Evolutionary conservation across 2,888 invertebrate genomes (phyloP), one percentile per base, ranked within the genome.

Genomic region (Acholoe squamosa): DNA sequence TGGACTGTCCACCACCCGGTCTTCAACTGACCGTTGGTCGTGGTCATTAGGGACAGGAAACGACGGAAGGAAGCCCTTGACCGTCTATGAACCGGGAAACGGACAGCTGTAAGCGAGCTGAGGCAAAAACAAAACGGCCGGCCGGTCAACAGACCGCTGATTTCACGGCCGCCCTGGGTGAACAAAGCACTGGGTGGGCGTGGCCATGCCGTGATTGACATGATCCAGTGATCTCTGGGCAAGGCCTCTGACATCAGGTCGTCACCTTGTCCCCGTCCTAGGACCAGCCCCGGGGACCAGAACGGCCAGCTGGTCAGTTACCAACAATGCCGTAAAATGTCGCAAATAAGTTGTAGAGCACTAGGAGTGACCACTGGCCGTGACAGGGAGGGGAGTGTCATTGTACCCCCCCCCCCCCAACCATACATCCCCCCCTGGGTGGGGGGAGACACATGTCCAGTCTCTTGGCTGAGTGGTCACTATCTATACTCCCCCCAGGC

Each of bases 331-430:
- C 56, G 86, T 86, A 86, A 86, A 86, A 86, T 86, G 56, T 86
- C 54, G 86, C 86, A 86, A 86, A 86, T 86, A 86, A 86, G 86
- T 86, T 86, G 86, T 86, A 80, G 80, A 16, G n/a, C 43, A 80
- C 80, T 34, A 43, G 22, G 80, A 80, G 34, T 80, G 80, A 43
- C 80, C 80, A 43, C 16, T 43, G 80, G 80, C 80, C 80, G n/a
- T 80, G 80, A 43, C 80, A 33, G 43, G 80, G 25, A n/a, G 28
- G 76, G 76, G 16, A 25, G 61, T 61, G 76, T 25, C 76, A 76
- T 31, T 76, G 76, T 25, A 31, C 5, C 1, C 76, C 61, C 76
- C 76, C 31, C 31, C 5, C 16, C 76, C 25, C 76, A 5, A 16
- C 76, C 25, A 10, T 5, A 76, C 76, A 28, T 31, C 25, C 76